phyloP scores from a whole-genome alignment of 1,140 invertebrate species.

The Megathymus violae region DNA sequence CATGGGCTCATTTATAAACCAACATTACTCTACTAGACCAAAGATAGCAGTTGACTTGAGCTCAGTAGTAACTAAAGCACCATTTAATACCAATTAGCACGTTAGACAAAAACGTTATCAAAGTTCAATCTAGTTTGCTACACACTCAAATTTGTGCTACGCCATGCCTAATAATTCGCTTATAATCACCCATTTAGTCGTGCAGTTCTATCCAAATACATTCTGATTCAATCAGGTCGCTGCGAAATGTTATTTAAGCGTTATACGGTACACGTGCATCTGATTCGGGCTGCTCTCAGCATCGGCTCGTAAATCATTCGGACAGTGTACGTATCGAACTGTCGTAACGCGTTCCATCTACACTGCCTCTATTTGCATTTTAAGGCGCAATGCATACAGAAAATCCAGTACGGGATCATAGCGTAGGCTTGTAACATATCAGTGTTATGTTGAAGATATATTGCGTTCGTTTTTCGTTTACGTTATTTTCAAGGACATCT shows the following conservation, averaged over 20 bases:
- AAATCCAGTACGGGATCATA: background rate
- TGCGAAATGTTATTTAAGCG: conserved; percentile 51
- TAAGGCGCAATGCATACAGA: background rate
- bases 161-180: background rate
- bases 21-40: no score
- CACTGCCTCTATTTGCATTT: no score
- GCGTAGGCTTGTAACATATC: background rate
- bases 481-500: no score
- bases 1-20: no score
- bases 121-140: no score
- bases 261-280: conserved; percentile 68
- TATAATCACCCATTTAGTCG: conserved; percentile 40
- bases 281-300: conserved; percentile 53
- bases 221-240: conserved; percentile 4
- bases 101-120: no score
- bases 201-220: background rate
- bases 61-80: no score
- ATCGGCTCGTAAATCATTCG: conserved; percentile 65
- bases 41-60: no score
- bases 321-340: conserved; percentile 63
- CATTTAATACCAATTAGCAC: no score
- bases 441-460: background rate
- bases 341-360: conserved; percentile 30
- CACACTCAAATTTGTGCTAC: no score
- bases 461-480: background rate